phyloP scores from a whole-genome alignment of 2,113 vertebrate genomes.

The Carettochelys insculpta region DNA sequence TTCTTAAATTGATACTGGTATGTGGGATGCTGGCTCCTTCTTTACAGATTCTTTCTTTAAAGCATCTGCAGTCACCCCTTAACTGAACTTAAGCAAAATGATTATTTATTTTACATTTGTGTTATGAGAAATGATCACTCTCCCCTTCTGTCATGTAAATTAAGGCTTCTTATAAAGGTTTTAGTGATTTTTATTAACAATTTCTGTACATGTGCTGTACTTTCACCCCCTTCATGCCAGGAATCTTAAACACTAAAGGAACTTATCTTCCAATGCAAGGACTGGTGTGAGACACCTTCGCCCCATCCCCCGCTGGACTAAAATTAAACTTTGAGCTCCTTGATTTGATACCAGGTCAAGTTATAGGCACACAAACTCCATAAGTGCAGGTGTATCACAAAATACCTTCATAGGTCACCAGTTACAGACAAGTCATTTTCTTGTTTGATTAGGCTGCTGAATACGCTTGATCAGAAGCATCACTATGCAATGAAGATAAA shows the following conservation, averaged over 20 bases:
- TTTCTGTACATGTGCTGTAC: background rate
- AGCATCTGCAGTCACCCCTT: background rate
- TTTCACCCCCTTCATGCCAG: rapidly evolving
- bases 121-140: background rate
- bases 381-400: background rate
- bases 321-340: background rate
- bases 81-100: background rate
- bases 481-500: background rate
- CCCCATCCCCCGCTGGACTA: background rate
- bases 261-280: rapidly evolving
- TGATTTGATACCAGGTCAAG: background rate
- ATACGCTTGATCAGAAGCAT: background rate
- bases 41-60: background rate
- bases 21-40: background rate
- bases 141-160: background rate
- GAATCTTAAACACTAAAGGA: background rate
- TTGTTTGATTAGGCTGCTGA: background rate
- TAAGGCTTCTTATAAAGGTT: background rate
- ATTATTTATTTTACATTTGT: background rate
- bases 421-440: background rate
- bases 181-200: rapidly evolving
- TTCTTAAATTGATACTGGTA: background rate
- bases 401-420: background rate
- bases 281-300: background rate
- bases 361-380: background rate